Percentiles rank a stretch among this genome's conserved stretches.
Conservation (phyloP, 53 echinoderm and acorn worm genomes). For the Astropecten irregularis region DNA sequence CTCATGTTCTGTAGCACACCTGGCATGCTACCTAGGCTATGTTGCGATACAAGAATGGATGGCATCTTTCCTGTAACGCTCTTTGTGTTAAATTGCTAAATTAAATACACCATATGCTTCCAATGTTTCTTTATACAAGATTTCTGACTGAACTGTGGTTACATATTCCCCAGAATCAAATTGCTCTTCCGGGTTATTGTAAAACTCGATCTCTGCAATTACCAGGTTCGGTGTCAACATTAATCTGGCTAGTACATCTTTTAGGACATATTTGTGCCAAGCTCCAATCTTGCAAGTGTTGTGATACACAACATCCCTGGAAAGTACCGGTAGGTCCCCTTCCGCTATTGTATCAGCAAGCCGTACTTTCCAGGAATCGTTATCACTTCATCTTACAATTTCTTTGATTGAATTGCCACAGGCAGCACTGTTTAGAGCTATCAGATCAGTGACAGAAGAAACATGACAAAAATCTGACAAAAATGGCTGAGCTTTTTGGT, state of each 20-base stretch:
- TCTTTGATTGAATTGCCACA: background rate
- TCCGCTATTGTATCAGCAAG: background rate
- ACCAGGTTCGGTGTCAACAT: background rate
- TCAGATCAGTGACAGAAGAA: background rate
- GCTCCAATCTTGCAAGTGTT: background rate
- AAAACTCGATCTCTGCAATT: background rate
- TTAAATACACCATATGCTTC: background rate
- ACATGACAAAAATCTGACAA: no score
- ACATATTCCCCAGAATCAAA: background rate
- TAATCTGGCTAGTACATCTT: background rate
- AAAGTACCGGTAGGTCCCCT: background rate
- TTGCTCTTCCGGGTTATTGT: background rate
- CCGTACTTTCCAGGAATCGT: background rate
- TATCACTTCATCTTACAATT: background rate
- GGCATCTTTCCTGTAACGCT: background rate
- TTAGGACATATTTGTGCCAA: background rate
- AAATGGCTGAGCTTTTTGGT: background rate
- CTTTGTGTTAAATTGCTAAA: background rate
- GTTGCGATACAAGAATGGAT: background rate
- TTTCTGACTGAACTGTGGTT: background rate
- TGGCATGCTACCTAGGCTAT: background rate
- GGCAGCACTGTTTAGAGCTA: background rate
- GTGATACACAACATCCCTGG: background rate
- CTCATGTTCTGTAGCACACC: background rate
- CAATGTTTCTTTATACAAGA: background rate